Evolutionary conservation across 2,797 vertebrate genomes (phyloP), one percentile per base, ranked within the genome.

Genomic region (Cheirogaleus major): DNA sequence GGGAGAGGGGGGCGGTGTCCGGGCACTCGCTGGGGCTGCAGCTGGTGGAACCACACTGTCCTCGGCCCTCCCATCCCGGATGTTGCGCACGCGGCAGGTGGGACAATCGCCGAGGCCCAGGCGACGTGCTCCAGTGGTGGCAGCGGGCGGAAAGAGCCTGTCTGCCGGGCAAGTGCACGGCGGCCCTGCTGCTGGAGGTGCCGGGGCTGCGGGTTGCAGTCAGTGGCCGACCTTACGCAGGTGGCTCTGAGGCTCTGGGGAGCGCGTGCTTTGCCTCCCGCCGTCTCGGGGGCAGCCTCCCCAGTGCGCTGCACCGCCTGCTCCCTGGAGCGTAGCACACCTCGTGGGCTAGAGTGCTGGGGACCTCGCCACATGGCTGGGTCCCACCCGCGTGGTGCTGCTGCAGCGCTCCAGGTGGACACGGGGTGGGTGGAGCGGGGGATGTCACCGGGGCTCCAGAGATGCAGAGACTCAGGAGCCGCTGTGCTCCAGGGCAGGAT

Each of bases 361-460:
- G 48, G 11, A 8, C 75, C 32, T 2, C 2, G 32, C 32, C 32
- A 23, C 48, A 8, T 4, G 5, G 6, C 3, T 0, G 20, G 20
- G 32, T 35, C 75, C 75, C 1, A 8, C 7, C 48, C 25, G 20
- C 20, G 20, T 32, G 30, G 48, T 78, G 32, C 48, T n/a, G 2
- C 48, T 55, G 32, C 18, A 22, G 48, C 32, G 48, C 48, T 52
- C 18, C 6, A 23, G 32, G 32, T 35, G 43, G 32, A 15, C 61
- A 14, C 30, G 61, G 61, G 27, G 5, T 32, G 17, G 5, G 45
- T 5, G 6, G 48, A 18, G 11, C 11, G 45, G 30, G 48, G 45
- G 45, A 13, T n/a, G 73, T 13, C 48, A 50, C 32, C 32, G 18
- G 30, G 6, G 48, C 32, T 76, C 18, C 73, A 14, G 48, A 18